Evolutionary conservation across 2,797 vertebrate genomes (phyloP), one percentile per base, ranked within the genome.

Genomic region (Sciurus carolinensis): DNA sequence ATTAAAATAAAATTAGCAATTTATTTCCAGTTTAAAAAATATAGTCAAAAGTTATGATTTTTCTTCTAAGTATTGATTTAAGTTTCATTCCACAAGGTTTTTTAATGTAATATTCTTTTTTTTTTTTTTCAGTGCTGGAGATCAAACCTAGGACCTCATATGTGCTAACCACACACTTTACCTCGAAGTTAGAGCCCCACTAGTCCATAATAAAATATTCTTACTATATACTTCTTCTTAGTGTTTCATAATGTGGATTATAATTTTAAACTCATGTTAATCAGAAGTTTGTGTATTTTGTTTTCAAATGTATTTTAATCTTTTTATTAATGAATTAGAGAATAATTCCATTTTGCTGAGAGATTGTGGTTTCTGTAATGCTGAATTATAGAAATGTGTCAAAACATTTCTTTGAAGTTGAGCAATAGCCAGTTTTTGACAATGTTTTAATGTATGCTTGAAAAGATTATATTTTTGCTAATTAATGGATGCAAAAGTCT

Each of bases 11-110:
- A 67, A 67, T 64, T 64, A 64, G 26, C 62, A 50, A 50, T 30
- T 64, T 91, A 54, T 66, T 91, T 95, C n/a, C 24, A 36, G 17
- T 64, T 80, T 90, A 42, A 62, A 81, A 82, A 44, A 64, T 12
- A 82, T 2, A 79, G n/a, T 75, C 15, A 82, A 59, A 59, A 12
- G 15, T 80, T 72, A 42, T n/a, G 44, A 89, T 95, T 92, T 88
- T 87, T 11, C 39, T 75, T 54, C 13, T 36, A 72, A 67, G 18
- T 80, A 90, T 79, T 22, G 76, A n/a, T 44, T 84, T 73, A 80
- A 39, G 42, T 76, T 12, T 82, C 33, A 28, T 17, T 76, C 30
- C 36, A 36, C 5, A 64, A 62, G 18, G 39, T 42, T 72, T 73
- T 62, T 62, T 62, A 26, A 62, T 62, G 9, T 62, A 26, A 62